Evolutionary conservation across 2,797 vertebrate species (phyloP), one percentile per base, ranked within the genome.

Genomic region (Odontamblyopus lacepedii): DNA sequence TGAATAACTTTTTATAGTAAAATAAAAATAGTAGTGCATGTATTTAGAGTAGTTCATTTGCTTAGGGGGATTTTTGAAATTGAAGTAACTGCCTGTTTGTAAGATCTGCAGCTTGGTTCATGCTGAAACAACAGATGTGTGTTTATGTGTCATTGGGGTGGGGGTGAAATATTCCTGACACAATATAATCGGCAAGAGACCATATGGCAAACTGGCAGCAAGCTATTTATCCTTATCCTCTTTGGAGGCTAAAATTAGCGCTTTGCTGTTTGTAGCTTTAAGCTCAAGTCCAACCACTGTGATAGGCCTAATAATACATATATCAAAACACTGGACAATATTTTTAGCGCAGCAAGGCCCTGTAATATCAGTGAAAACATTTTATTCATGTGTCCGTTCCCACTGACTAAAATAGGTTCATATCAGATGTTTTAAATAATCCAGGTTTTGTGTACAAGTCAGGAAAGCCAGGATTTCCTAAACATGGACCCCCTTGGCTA

Each of bases 211-310:
- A 95, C 94, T 93, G 95, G 94, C 95, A 94, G 95, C 92, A 95
- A 94, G 95, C 95, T 95, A 94, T 96, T 98, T 97, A 97, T 97
- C 95, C 95, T 97, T 95, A 97, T 98, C 96, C 96, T 96, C 96
- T 97, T 97, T 98, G 94, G 92, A 95, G 92, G 94, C 95, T 98
- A 98, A 98, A 98, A 98, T 98, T 98, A 98, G 96, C 95, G 93
- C 95, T 93, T 94, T 88, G 90, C 92, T 94, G 93, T 95, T 93
- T 95, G 94, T 93, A 93, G 92, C 92, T 89, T 88, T 91, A 91
- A 92, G 90, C 94, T 94, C 92, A 86, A 95, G 93, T 94, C 84
- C 68, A 92, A 93, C 92, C 91, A 88, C 90, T 81, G 91, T 76
- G 87, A 95, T 92, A 93, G 84, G 90, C 87, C 92, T 93, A 91